phyloP scores from a whole-genome alignment of 1,140 invertebrate genomes.

The Sitophilus oryzae region DNA sequence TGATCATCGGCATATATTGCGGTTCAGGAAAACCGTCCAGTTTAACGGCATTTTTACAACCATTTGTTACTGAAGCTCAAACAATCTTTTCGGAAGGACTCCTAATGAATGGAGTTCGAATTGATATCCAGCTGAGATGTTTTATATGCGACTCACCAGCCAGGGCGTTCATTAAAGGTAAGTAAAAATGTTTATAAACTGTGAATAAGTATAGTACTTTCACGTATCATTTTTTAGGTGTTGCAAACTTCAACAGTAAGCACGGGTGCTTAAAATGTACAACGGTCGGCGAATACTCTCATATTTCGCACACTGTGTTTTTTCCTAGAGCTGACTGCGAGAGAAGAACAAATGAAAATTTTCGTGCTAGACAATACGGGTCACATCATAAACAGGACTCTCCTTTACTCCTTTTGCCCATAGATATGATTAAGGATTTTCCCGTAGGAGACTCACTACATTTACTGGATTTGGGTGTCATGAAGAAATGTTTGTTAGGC shows the following conservation, averaged over 20 bases:
- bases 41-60: conserved; percentile 15
- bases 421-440: conserved; percentile 32
- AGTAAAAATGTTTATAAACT: too few relatives aligned
- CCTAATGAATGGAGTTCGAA: conserved; percentile 4
- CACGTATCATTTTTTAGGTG: conserved; percentile 20
- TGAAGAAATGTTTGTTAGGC: conserved; percentile 27
- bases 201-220: neutral
- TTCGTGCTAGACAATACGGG: conserved; percentile 26
- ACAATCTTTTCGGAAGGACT: conserved; percentile 10
- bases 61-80: conserved; percentile 22
- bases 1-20: conserved; percentile 22
- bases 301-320: conserved; percentile 26
- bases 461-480: conserved; percentile 29
- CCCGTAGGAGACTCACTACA: conserved; percentile 27
- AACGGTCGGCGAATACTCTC: conserved; percentile 28
- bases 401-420: conserved; percentile 19
- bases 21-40: conserved; percentile 22
- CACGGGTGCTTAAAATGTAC: conserved; percentile 30
- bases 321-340: conserved; percentile 27
- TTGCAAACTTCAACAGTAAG: conserved; percentile 27
- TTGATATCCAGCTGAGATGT: conserved; percentile 19
- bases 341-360: conserved; percentile 27
- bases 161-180: conserved; percentile 25
- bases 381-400: conserved; percentile 26
- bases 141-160: conserved; percentile 30